Evolutionary conservation across 2,797 vertebrate species (phyloP), one percentile per base, ranked within the genome.

Genomic region (Halcyon leucocephala): DNA sequence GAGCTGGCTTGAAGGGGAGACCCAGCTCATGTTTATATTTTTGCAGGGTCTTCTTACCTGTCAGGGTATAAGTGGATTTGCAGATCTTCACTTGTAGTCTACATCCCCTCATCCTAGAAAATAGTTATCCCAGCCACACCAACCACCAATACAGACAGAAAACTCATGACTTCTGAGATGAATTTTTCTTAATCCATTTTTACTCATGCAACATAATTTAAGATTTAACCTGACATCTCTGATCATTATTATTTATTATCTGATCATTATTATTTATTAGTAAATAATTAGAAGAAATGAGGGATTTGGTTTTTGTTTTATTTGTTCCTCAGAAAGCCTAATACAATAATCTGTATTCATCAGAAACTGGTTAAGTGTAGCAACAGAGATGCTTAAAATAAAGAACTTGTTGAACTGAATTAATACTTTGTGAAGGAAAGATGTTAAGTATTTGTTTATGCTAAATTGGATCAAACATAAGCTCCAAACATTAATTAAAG

Each of bases 21-120:
- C 9, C 2, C 6, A 82, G 20, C 10, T 88, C 18, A 8, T 4
- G 14, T 62, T 61, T 85, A 8, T 58, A 16, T 29, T 72, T 72
- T 54, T 15, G 6, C 3, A 9, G 37, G 18, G 16, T 48, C 62
- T 89, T 48, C 62, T 89, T 21, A 19, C 66, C 35, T 89, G 15
- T 42, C 17, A 24, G 31, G 13, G 6, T 0, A 0, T 48, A 15
- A 60, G 13, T n/a, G 33, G 3, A 5, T 67, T 81, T 89, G 22
- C 10, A 2, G 5, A 1, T 0, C 0, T 64, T 86, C 52, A 60
- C 44, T 52, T 0, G 0, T n/a, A 51, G 10, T 62, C 33, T 33
- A 16, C 7, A 33, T 70, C 22, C 52, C 19, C 12, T 42, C 35
- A 17, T 64, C 37, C 48, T 39, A 22, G 29, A 42, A 64, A 64